Evolutionary conservation across 2,888 invertebrate species (phyloP).

Genomic region (Chouioia cunea): DNA sequence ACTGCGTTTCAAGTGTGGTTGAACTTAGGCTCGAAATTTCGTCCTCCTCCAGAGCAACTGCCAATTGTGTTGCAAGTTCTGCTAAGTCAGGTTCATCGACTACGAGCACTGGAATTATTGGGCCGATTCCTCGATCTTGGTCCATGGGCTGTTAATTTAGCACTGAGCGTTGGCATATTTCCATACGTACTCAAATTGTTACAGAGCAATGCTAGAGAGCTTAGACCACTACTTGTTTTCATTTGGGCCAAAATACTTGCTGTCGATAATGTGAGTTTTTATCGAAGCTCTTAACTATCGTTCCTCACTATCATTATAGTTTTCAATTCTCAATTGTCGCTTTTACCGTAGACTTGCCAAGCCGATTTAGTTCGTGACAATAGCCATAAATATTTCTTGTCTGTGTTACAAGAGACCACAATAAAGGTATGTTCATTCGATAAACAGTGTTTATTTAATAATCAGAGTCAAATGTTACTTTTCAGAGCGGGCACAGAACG

Average conservation of each 20-base stretch:
- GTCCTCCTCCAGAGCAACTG: conserved; percentile 94
- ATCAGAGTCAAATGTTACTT: conserved; percentile 24
- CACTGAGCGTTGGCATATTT: conserved; percentile 97
- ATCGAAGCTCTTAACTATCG: conserved; percentile 23
- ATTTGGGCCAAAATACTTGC: conserved; percentile 99
- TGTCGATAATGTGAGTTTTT: conserved; percentile 85
- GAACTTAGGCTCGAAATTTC: conserved; percentile 79
- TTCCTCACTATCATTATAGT: conserved; percentile 18
- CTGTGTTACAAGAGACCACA: conserved; percentile 88
- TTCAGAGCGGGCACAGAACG: conserved; percentile 85
- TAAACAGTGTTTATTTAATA: too few species aligned
- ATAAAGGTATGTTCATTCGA: conserved; percentile 75
- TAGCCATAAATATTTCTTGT: conserved; percentile 94
- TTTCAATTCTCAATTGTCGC: conserved; percentile 14
- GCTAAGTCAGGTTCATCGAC: conserved; percentile 84
- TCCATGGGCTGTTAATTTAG: conserved; percentile 94
- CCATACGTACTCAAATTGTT: conserved; percentile 97
- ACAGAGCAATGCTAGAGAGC: conserved; percentile 93
- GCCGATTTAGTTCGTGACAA: conserved; percentile 93
- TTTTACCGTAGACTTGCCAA: conserved; percentile 83
- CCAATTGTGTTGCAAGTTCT: conserved; percentile 96
- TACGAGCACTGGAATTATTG: conserved; percentile 93
- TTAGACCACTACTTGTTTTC: conserved; percentile 93
- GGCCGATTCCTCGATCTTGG: conserved; percentile 96
- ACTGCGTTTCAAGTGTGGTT: conserved; percentile 98